Evolutionary conservation across 2,888 invertebrate species (phyloP).

Genomic region (Nyleta sp.): DNA sequence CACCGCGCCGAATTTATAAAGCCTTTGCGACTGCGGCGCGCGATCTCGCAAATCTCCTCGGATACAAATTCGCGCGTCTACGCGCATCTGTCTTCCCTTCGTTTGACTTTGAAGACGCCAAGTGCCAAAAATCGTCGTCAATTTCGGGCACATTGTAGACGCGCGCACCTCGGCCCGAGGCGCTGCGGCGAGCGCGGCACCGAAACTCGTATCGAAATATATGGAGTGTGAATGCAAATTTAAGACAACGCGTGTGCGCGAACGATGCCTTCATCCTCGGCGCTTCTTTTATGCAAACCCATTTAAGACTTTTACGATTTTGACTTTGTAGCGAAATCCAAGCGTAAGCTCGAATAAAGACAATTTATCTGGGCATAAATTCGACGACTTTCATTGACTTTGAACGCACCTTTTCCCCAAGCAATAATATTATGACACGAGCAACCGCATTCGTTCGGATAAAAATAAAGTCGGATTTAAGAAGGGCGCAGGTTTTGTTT

Average conservation of each 20-base stretch:
- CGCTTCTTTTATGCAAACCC: constrained; percentile 33
- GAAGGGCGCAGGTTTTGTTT: constrained; percentile 15
- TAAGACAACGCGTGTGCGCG: constrained; percentile 43
- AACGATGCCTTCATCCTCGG: constrained; percentile 35
- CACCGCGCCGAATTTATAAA: constrained; percentile 23
- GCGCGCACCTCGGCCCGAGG: neutral
- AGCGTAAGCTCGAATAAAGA: constrained; percentile 27
- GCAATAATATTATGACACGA: constrained; percentile 34
- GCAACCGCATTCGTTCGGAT: constrained; percentile 21
- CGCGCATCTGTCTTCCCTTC: neutral
- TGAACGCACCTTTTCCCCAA: constrained; percentile 21
- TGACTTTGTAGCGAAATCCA: constrained; percentile 38
- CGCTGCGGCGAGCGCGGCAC: neutral
- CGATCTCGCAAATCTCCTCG: constrained; percentile 20
- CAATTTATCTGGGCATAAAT: constrained; percentile 48
- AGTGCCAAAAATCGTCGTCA: constrained; percentile 33
- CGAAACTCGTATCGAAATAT: constrained; percentile 37
- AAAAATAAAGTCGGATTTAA: constrained; percentile 40
- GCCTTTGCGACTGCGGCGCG: constrained; percentile 7
- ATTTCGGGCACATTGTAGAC: constrained; percentile 30
- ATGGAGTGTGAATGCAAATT: constrained; percentile 42
- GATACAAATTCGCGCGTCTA: constrained; percentile 16
- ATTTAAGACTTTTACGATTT: constrained; percentile 46
- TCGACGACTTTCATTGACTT: constrained; percentile 23
- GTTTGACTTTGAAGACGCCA: constrained; percentile 18